Base-by-base conservation (phyloP, 2,888 invertebrate genomes). In the Timema podura region DNA sequence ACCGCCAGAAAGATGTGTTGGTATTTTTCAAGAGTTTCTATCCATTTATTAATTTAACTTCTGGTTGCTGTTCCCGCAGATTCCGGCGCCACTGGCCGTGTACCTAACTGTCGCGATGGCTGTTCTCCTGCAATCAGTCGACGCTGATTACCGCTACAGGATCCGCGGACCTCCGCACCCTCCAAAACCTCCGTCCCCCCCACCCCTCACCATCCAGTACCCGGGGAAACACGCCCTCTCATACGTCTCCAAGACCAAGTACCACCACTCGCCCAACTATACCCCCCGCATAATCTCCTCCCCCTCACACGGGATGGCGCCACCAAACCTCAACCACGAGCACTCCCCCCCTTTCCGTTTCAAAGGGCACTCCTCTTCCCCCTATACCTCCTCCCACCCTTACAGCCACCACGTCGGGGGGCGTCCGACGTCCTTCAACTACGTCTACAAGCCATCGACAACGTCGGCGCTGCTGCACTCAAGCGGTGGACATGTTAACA, bases 101-200 rank as follows among this genome's bases (percentile, higher is more conserved):
- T n/a, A n/a, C n/a, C n/a, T n/a, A n/a, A n/a, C n/a, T n/a, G n/a
- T n/a, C n/a, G n/a, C n/a, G n/a, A n/a, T n/a, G n/a, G n/a, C n/a
- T n/a, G n/a, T n/a, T n/a, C n/a, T n/a, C n/a, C n/a, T n/a, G n/a
- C n/a, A n/a, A n/a, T n/a, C n/a, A n/a, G n/a, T n/a, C n/a, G n/a
- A n/a, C n/a, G n/a, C 64, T 16, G 67, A 68, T 3, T 68, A 67
- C 45, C 64, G 65, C 68, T 79, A 79, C 74, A 81, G 81, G 72
- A 75, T 79, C 49, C 77, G 82, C 70, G 79, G 81, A 57, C 81
- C 81, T 5, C 78, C 80, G 48, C 78, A 76, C 11, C 78, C 78
- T 11, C 78, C 78, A 30, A 76, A 78, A 30, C 77, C 78, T 44
- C 78, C 78, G 5, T 78, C 77, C 49, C 73, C 76, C 13, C 78